Percentiles rank a stretch among this genome's conserved stretches.
Conservation (phyloP, 2,113 vertebrate genomes). For the Urocynchramus pylzowi region DNA sequence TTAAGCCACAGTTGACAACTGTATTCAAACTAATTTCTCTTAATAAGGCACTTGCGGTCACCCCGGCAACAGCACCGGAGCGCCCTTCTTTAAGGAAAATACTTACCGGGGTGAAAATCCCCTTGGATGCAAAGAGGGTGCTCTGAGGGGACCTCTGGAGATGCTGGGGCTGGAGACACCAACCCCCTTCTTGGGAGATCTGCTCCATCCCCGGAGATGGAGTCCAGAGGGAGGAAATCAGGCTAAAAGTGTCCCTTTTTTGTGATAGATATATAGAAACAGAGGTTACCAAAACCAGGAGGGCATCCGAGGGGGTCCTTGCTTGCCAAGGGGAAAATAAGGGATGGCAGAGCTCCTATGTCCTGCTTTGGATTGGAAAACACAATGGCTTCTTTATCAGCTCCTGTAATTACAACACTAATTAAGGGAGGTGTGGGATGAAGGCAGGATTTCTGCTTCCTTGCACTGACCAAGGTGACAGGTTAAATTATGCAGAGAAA, state of each 20-base stretch:
- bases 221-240: neutral
- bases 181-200: neutral
- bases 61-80: neutral
- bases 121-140: neutral
- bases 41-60: conserved; percentile 47
- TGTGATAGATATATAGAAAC: neutral
- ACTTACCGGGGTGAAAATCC: neutral
- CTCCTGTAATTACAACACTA: neutral
- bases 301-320: rapidly evolving
- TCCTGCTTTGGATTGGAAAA: neutral
- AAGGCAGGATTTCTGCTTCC: neutral
- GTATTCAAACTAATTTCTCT: conserved; percentile 55
- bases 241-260: rapidly evolving
- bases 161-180: neutral
- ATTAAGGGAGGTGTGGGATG: neutral
- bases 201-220: neutral
- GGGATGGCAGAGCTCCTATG: neutral
- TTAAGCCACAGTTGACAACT: conserved; percentile 48
- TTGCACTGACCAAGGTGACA: neutral
- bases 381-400: neutral
- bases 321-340: neutral
- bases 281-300: neutral
- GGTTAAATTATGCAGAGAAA: neutral
- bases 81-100: neutral
- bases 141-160: neutral